A percentile compares a stretch with the other conserved stretches of the same genome.
Conservation (phyloP, 2,888 invertebrate species). For the Eucera pruinosa region DNA sequence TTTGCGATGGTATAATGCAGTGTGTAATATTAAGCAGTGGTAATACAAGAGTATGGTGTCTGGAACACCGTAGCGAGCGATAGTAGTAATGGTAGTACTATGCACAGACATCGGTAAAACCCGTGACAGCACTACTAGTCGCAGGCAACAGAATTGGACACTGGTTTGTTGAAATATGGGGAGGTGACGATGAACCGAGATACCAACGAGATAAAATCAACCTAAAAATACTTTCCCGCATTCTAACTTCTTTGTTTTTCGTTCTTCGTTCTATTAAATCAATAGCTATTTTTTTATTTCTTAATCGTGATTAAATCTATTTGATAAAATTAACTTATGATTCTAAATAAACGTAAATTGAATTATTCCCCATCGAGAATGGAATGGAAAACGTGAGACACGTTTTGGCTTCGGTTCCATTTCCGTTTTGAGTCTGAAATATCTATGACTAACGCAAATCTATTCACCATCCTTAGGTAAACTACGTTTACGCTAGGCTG, state of each 20-base stretch:
- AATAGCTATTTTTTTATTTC: too few relatives aligned
- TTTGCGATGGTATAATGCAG: not conserved
- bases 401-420: constrained; percentile 32
- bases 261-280: not conserved
- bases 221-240: not conserved
- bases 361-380: not conserved
- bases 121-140: not conserved
- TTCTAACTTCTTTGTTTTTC: too few relatives aligned
- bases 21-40: not conserved
- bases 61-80: not conserved
- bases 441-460: constrained; percentile 52
- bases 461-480: constrained; percentile 24
- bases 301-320: not conserved
- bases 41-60: not conserved
- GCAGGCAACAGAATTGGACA: not conserved
- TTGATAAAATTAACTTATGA: not conserved
- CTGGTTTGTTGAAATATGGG: not conserved
- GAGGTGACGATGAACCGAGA: not conserved
- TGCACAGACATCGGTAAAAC: not conserved
- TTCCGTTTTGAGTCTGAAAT: constrained; percentile 42
- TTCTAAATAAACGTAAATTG: not conserved
- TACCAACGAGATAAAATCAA: not conserved
- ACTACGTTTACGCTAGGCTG: constrained; percentile 11
- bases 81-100: constrained; percentile 1
- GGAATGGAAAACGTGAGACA: constrained; percentile 4